A percentile compares a stretch with the other conserved stretches of the same genome.
Evolutionary conservation across 2,797 vertebrate species (phyloP).

Genomic region (Poliocrania exsul): DNA sequence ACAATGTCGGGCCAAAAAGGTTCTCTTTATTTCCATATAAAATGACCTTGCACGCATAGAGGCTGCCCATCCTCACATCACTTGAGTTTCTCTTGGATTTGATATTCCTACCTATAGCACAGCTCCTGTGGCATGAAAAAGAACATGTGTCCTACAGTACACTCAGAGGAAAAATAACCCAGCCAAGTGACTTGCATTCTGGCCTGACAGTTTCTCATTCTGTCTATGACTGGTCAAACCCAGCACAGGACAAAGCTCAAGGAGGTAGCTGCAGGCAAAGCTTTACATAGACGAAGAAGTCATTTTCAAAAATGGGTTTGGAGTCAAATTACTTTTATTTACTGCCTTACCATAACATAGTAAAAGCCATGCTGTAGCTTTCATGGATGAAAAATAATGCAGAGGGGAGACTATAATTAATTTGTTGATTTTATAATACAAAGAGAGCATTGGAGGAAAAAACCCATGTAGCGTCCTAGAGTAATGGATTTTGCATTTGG

Average conservation of each 20-base stretch:
- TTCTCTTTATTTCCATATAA: background rate
- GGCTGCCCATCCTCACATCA: background rate
- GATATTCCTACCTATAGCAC: background rate
- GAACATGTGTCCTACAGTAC: accelerated
- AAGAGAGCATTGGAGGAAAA: background rate
- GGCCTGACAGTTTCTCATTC: background rate
- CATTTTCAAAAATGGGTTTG: background rate
- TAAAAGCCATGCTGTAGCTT: background rate
- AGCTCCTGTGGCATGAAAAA: background rate
- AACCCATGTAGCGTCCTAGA: background rate
- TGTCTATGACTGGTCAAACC: background rate
- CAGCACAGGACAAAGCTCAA: background rate
- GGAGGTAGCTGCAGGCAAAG: background rate
- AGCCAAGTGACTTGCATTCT: background rate
- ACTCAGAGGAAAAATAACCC: background rate
- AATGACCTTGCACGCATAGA: background rate
- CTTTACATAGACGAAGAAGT: background rate
- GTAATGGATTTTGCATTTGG: background rate
- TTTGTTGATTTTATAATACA: background rate
- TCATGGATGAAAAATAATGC: background rate
- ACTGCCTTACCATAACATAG: background rate
- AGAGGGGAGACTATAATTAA: background rate
- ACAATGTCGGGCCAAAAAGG: background rate
- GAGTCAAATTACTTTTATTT: background rate
- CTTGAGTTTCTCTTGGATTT: background rate